Evolutionary conservation across 2,113 vertebrate species (phyloP).

Genomic region (Pituophis catenifer): DNA sequence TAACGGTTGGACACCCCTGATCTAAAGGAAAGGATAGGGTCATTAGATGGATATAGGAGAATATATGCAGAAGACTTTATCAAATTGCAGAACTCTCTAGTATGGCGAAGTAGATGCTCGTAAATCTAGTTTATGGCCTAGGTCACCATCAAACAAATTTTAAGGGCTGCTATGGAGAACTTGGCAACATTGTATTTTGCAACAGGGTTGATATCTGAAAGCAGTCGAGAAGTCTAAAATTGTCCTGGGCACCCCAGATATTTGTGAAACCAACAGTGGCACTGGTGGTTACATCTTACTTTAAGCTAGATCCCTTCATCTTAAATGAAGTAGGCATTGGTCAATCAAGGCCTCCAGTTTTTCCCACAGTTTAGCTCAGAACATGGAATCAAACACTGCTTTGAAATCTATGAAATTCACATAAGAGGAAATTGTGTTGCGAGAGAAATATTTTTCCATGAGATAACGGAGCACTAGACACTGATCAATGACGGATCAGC

Average conservation of each 20-base stretch:
- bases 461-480: background rate
- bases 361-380: background rate
- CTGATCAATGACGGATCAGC: background rate
- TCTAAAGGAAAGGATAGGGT: background rate
- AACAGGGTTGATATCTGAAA: background rate
- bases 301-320: background rate
- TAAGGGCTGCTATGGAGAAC: background rate
- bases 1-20: background rate
- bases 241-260: background rate
- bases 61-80: background rate
- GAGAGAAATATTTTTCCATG: background rate
- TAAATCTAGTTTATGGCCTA: background rate
- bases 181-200: background rate
- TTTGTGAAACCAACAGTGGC: background rate
- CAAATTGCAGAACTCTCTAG: background rate
- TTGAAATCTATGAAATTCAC: background rate
- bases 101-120: background rate
- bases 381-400: background rate
- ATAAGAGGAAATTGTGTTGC: background rate
- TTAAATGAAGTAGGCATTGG: background rate
- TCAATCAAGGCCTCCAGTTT: background rate
- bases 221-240: background rate
- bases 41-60: background rate
- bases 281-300: background rate
- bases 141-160: background rate